phyloP scores from a whole-genome alignment of 2,797 vertebrate genomes.

The Potorous gilbertii region DNA sequence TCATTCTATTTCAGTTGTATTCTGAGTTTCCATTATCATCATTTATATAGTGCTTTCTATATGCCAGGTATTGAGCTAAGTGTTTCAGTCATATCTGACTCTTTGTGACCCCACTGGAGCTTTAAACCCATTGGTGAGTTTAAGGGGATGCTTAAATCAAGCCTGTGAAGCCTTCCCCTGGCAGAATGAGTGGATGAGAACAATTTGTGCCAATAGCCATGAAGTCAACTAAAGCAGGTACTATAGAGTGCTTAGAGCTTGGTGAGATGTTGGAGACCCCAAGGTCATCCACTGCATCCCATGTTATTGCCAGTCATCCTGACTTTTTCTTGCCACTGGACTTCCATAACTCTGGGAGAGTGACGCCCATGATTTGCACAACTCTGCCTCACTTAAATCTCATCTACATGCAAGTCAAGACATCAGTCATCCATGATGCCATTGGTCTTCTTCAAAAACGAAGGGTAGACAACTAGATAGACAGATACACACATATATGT shows the following conservation, averaged over 20 bases:
- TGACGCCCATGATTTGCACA: neutral
- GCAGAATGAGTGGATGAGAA: neutral
- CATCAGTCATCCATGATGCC: neutral
- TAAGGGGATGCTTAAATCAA: neutral
- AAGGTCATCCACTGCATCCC: neutral
- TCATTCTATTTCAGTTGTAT: neutral
- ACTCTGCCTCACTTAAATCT: neutral
- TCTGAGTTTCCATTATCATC: neutral
- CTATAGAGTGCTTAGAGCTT: neutral
- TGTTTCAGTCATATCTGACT: neutral
- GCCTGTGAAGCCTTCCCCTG: neutral
- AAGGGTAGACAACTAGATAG: neutral
- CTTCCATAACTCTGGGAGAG: neutral
- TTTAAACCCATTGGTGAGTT: neutral
- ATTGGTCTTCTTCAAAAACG: neutral
- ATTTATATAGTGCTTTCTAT: neutral
- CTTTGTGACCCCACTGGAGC: neutral
- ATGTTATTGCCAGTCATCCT: neutral
- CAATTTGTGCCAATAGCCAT: neutral
- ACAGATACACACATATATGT: neutral
- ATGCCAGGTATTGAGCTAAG: neutral
- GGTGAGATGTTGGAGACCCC: neutral
- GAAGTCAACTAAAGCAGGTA: neutral
- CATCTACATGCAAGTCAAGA: neutral
- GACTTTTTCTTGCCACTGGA: neutral